Base-by-base conservation (phyloP, 2,797 vertebrate species). In the Hozukius guyotensis region DNA sequence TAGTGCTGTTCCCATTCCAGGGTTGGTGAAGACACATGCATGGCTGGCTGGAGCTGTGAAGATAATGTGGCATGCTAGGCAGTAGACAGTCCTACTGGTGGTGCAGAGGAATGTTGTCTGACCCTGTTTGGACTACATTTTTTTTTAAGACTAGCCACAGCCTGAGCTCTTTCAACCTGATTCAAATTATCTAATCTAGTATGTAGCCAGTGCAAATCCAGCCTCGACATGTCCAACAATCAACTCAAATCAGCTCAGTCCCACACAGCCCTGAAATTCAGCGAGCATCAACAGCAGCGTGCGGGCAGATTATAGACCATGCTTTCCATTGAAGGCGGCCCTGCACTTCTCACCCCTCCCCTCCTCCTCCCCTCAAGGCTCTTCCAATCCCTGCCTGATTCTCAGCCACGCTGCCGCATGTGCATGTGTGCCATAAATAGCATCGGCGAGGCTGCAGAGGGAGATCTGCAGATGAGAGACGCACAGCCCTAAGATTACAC, bases 11-110 rank as follows among this genome's bases (percentile, higher is more conserved):
- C 85, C 77, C 85, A 81, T 92, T 89, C 78, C 80, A 71, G 80
- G 69, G 59, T 42, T 75, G 85, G 81, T 83, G 81, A 89, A 91
- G 88, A 87, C 87, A 73, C 86, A 81, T 63, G 87, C 92, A 93
- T 82, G 93, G 86, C 82, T 92, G 92, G 87, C 80, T 94, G 92
- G 89, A 94, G 89, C 89, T 90, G 88, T 92, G 88, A 94, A 86
- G 89, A 89, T 93, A 93, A 94, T 92, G 71, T 78, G 93, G 74
- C 82, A 76, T 87, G 92, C 85, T 84, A 82, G 81, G 80, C 85
- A 78, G 80, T 72, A 84, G 91, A 87, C 89, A 79, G 80, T 75
- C 80, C 62, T 77, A 84, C 91, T 91, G 89, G 87, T 91, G 84
- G 77, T 89, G 87, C 89, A 92, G 88, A 91, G 87, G 90, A 92